Evolutionary conservation across 2,888 invertebrate species (phyloP).

Genomic region (Harpalus rubripes): DNA sequence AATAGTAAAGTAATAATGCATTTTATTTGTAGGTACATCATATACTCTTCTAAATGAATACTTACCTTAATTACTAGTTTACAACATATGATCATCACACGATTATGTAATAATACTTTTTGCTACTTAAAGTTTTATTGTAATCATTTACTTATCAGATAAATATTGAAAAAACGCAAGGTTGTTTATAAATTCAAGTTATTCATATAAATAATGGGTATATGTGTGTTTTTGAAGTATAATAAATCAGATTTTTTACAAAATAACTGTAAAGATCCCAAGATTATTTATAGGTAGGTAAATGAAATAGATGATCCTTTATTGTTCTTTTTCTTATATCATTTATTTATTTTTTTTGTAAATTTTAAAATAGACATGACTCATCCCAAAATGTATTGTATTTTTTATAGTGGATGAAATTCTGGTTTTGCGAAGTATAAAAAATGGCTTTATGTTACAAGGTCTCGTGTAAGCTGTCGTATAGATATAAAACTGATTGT

Average conservation of each 20-base stretch:
- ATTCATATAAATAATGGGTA: conserved; percentile 17
- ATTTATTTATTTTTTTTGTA: conserved; percentile 38
- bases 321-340: conserved; percentile 37
- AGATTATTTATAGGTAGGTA: not conserved
- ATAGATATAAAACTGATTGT: conserved; percentile 54
- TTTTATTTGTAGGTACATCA: conserved; percentile 28
- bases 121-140: conserved; percentile 34
- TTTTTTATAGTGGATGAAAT: conserved; percentile 53
- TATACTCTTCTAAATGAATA: not conserved
- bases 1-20: conserved; percentile 24
- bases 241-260: conserved; percentile 30
- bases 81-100: conserved; percentile 25
- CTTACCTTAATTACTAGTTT: conserved; percentile 32
- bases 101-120: conserved; percentile 33
- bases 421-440: conserved; percentile 54
- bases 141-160: conserved; percentile 44
- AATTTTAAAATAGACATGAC: conserved; percentile 57
- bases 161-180: conserved; percentile 9
- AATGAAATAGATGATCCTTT: conserved; percentile 33
- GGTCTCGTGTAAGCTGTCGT: conserved; percentile 44
- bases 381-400: conserved; percentile 57
- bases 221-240: not conserved
- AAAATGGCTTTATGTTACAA: conserved; percentile 61
- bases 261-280: conserved; percentile 9
- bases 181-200: conserved; percentile 20